phyloP scores from a whole-genome alignment of 2,888 invertebrate species.

The Thecocarcelia acutangulata region DNA sequence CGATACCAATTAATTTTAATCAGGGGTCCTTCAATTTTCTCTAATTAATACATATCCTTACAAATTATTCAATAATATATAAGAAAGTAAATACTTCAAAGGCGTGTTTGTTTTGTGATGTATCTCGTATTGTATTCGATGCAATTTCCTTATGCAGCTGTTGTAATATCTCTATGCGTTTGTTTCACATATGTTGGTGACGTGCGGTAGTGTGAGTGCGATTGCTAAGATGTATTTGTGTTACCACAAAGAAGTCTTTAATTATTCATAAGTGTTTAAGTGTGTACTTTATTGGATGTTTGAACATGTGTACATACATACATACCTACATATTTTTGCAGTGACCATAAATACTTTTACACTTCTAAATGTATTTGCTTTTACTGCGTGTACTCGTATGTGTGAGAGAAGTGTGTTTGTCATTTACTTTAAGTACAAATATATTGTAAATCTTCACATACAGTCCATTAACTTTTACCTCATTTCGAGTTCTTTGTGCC shows the following conservation, averaged over 20 bases:
- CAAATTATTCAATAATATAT: conserved; percentile 3
- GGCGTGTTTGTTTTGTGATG: not conserved
- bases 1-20: conserved; percentile 7
- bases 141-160: not conserved
- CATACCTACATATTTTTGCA: no score
- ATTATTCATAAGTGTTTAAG: conserved; percentile 73
- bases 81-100: not conserved
- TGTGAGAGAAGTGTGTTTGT: not conserved
- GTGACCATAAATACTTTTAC: conserved; percentile 48
- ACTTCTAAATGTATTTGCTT: not conserved
- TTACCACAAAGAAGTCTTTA: conserved; percentile 71
- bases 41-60: conserved; percentile 23
- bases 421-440: conserved; percentile 14
- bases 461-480: conserved; percentile 8
- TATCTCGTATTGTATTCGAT: not conserved
- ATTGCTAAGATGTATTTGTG: not conserved
- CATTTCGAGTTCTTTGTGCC: not conserved
- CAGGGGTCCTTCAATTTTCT: not conserved
- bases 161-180: conserved; percentile 3
- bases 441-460: conserved; percentile 20
- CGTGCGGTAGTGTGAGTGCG: not conserved
- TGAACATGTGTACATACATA: conserved; percentile 25
- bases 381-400: not conserved
- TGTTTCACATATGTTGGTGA: not conserved
- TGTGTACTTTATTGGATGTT: conserved; percentile 54